Evolutionary conservation across 64 coral and sea anemone genomes (phyloP), one percentile per base, ranked within the genome.

Genomic region (Orbicella faveolata): DNA sequence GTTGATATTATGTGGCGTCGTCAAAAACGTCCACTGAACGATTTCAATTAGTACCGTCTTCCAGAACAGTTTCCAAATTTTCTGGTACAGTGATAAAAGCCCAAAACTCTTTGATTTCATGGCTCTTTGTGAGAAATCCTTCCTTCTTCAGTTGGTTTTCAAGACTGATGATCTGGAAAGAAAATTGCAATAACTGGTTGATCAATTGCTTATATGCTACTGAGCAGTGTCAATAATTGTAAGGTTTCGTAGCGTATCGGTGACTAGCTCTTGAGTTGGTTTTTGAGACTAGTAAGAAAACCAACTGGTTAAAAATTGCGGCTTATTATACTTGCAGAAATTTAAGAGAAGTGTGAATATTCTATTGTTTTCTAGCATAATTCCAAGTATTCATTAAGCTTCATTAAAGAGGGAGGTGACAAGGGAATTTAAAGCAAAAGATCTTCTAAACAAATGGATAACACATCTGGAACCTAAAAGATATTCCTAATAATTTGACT

Each of bases 91-190:
- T 76, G 19, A 94, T 87, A 87, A 93, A 93, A 17, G 93, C 89
- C 95, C 95, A 96, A 75, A 96, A 96, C 34, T 86, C 92, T 63
- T 94, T 94, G 76, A 93, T 76, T 73, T 96, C 95, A 72, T 76
- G 82, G 37, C 26, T 74, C 68, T 96, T 96, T 23, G 70, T 59
- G n/a, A 96, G 36, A 61, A 66, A 94, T 26, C 95, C 95, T 41
- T 96, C 88, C 61, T 96, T 96, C 52, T 72, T 90, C 39, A 96
- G 84, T 79, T 96, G 89, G 51, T 88, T 92, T 65, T 96, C 92
- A 23, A 96, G 79, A 69, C 63, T 88, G 20, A 96, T 90, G 13
- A 96, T 96, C 95, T 96, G 76, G 67, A 70, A 11, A 70, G 11
- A 70, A 70, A 10, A 70, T 48, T 48, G 7, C 7, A 6, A 6